phyloP scores from a whole-genome alignment of 1,140 invertebrate genomes.

The Conus ventricosus region DNA sequence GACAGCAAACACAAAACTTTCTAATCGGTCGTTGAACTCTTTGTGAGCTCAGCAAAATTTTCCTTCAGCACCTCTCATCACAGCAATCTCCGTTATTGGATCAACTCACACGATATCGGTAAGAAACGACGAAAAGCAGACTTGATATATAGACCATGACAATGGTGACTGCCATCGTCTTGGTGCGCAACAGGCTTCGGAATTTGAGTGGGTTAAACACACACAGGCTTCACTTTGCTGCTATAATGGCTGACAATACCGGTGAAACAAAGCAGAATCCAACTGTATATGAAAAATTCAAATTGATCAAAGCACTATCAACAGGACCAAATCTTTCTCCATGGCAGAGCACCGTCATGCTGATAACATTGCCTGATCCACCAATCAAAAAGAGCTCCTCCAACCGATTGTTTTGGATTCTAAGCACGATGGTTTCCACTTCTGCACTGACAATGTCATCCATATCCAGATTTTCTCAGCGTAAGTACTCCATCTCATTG shows the following conservation, averaged over 20 bases:
- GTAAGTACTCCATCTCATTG: no score
- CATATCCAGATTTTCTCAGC: background rate
- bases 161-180: slow-evolving; percentile 16
- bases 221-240: slow-evolving; percentile 9
- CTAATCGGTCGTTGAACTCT: background rate
- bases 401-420: background rate
- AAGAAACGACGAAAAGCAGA: background rate
- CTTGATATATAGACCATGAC: background rate
- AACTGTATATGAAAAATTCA: background rate
- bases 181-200: background rate
- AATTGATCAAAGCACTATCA: background rate
- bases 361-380: background rate
- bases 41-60: background rate
- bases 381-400: background rate
- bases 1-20: slow-evolving; percentile 4
- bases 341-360: background rate
- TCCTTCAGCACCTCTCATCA: background rate
- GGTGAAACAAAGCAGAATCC: background rate
- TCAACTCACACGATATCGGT: background rate
- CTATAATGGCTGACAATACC: background rate
- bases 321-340: background rate
- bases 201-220: slow-evolving; percentile 4
- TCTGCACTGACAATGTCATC: no score
- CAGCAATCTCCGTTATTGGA: background rate
- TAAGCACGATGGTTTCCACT: background rate